These are phyloP conservation scores for Cichlasoma orientale DNA, from an alignment of 2,797 vertebrate genomes.

Conservation along the genomic window DNA sequence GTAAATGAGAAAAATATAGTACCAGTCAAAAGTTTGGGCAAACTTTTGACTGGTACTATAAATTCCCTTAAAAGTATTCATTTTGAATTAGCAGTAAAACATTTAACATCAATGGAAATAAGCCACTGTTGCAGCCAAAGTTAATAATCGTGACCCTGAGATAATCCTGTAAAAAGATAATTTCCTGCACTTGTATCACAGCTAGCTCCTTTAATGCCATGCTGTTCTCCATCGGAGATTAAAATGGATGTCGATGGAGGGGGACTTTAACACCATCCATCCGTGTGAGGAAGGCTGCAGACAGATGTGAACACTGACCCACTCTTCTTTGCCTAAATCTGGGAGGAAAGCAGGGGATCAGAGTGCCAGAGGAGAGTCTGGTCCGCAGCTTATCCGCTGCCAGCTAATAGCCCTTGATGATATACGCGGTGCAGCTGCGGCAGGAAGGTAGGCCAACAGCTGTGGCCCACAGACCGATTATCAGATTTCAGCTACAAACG, in stretches of 20 bases:
- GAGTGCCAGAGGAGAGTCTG: slow-evolving; percentile 59
- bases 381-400: slow-evolving; percentile 69
- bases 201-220: not conserved
- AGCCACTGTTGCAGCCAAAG: not conserved
- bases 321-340: slow-evolving; percentile 62
- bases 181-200: not conserved
- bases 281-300: slow-evolving; percentile 36
- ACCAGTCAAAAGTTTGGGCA: no score
- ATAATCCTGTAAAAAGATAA: not conserved
- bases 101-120: not conserved
- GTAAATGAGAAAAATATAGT: not conserved
- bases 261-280: slow-evolving; percentile 30
- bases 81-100: not conserved
- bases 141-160: not conserved
- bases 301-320: slow-evolving; percentile 71
- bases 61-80: not conserved
- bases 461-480: slow-evolving; percentile 71
- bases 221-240: slow-evolving; percentile 19
- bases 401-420: slow-evolving; percentile 76
- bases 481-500: slow-evolving; percentile 70
- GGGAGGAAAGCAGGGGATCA: slow-evolving; percentile 60
- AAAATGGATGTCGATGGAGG: slow-evolving; percentile 39
- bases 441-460: slow-evolving; percentile 77
- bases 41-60: no score
- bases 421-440: slow-evolving; percentile 78